Percentiles rank a stretch among this genome's conserved stretches.
These are phyloP conservation scores for Amphipyra berbera DNA, from an alignment of 2,888 invertebrate genomes.

Conservation along the genomic window DNA sequence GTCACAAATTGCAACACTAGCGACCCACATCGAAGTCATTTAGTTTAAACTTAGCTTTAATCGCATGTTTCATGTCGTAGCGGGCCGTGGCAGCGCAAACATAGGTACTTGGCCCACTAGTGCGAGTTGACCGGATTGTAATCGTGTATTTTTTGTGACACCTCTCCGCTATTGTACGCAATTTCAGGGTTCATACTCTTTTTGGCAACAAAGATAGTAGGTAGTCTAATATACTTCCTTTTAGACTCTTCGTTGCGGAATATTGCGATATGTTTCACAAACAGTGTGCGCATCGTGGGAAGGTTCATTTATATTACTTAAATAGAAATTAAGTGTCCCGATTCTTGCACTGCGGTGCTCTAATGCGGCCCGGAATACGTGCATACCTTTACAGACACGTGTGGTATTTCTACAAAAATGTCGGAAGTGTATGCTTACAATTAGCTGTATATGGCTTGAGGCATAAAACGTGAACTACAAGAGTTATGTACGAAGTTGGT, in stretches of 20 bases:
- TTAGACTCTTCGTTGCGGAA: too few relatives aligned
- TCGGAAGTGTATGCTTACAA: constrained; percentile 30
- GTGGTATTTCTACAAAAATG: constrained; percentile 31
- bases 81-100: background rate
- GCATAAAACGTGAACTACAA: constrained; percentile 18
- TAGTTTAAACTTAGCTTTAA: constrained; percentile 3
- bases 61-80: background rate
- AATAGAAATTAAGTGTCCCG: constrained; percentile 15
- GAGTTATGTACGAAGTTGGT: constrained; percentile 42
- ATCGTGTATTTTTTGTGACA: too few relatives aligned
- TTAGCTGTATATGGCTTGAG: constrained; percentile 35
- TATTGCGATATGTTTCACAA: background rate
- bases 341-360: constrained; percentile 28
- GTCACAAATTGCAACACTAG: background rate
- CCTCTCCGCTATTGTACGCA: too few relatives aligned
- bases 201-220: background rate
- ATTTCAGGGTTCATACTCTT: background rate
- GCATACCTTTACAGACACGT: constrained; percentile 27
- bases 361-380: constrained; percentile 16
- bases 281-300: constrained; percentile 1
- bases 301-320: constrained; percentile 2
- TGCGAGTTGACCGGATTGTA: background rate
- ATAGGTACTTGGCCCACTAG: background rate
- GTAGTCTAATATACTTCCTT: too few relatives aligned
- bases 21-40: background rate